Percentiles rank a stretch among this genome's conserved stretches.
These are phyloP conservation scores for Trematomus loennbergii DNA, from an alignment of 2,113 vertebrate genomes.

Conservation along the genomic window DNA sequence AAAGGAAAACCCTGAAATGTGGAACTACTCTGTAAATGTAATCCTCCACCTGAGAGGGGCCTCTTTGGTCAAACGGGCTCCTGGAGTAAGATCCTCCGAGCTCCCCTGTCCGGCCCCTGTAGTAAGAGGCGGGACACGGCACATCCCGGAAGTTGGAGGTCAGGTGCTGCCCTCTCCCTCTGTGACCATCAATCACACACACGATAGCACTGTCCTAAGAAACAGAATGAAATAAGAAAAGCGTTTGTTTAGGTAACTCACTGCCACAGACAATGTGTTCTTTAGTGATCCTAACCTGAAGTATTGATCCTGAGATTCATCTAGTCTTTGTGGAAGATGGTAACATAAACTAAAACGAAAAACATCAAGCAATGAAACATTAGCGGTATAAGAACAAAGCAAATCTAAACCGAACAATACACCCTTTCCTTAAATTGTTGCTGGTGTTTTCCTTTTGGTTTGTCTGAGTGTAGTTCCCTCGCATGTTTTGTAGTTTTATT, in stretches of 20 bases:
- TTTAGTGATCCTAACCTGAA: slow-evolving; percentile 73
- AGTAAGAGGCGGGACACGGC: slow-evolving; percentile 64
- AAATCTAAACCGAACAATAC: too few relatives aligned
- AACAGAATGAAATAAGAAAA: slow-evolving; percentile 32
- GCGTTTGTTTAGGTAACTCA: neutral
- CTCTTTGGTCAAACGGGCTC: slow-evolving; percentile 79
- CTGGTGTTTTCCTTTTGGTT: too few relatives aligned
- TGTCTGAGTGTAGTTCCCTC: too few relatives aligned
- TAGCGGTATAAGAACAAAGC: neutral
- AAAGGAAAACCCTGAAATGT: too few relatives aligned
- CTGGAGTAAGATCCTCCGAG: slow-evolving; percentile 67
- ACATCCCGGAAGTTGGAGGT: slow-evolving; percentile 78
- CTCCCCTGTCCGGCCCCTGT: slow-evolving; percentile 64
- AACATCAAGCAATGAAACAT: neutral
- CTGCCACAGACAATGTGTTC: neutral
- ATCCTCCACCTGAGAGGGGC: slow-evolving; percentile 81
- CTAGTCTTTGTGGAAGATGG: slow-evolving; percentile 68
- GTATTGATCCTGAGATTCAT: slow-evolving; percentile 69
- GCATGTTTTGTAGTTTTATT: too few relatives aligned
- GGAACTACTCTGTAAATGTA: neutral
- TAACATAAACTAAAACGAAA: slow-evolving; percentile 60
- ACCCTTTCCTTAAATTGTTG: too few relatives aligned
- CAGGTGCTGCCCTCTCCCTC: slow-evolving; percentile 62
- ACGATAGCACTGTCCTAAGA: slow-evolving; percentile 88
- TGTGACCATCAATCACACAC: slow-evolving; percentile 83